A percentile compares a stretch with the other conserved stretches of the same genome.
These are phyloP conservation scores for Theodoxus fluviatilis DNA, from an alignment of 2,888 invertebrate genomes.

Conservation along the genomic window DNA sequence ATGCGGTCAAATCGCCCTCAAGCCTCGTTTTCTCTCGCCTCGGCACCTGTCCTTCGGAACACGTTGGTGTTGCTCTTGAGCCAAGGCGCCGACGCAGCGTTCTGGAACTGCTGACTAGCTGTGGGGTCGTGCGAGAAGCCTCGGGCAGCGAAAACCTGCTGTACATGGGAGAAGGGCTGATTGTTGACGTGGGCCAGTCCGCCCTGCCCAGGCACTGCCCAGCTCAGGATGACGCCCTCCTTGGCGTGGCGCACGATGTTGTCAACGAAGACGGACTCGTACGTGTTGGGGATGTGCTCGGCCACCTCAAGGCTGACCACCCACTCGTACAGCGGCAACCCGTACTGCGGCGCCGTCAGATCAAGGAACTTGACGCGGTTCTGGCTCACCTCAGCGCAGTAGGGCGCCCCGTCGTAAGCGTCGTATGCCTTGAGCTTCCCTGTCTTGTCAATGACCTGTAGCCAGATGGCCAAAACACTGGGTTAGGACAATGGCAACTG, in stretches of 20 bases:
- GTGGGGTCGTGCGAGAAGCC: conserved; percentile 32
- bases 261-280: conserved; percentile 37
- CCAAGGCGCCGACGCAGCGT: conserved; percentile 32
- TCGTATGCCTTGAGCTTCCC: too few species aligned
- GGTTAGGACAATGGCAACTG: too few species aligned
- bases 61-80: conserved; percentile 35
- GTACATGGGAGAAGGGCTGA: conserved; percentile 33
- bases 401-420: too few species aligned
- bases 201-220: conserved; percentile 41
- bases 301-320: conserved; percentile 42
- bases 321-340: conserved; percentile 41
- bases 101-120: conserved; percentile 29
- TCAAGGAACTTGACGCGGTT: too few species aligned
- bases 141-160: conserved; percentile 28
- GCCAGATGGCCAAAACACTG: too few species aligned
- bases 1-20: too few species aligned
- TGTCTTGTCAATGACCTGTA: too few species aligned
- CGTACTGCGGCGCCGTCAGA: conserved; percentile 42
- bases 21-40: too few species aligned
- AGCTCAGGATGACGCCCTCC: conserved; percentile 40
- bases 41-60: too few species aligned
- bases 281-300: conserved; percentile 41
- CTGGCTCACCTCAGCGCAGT: too few species aligned
- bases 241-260: conserved; percentile 38
- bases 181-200: conserved; percentile 39